Percentiles rank a stretch among this genome's conserved stretches.
Conservation (phyloP, 2,888 invertebrate species). For the Andrena camellia region DNA sequence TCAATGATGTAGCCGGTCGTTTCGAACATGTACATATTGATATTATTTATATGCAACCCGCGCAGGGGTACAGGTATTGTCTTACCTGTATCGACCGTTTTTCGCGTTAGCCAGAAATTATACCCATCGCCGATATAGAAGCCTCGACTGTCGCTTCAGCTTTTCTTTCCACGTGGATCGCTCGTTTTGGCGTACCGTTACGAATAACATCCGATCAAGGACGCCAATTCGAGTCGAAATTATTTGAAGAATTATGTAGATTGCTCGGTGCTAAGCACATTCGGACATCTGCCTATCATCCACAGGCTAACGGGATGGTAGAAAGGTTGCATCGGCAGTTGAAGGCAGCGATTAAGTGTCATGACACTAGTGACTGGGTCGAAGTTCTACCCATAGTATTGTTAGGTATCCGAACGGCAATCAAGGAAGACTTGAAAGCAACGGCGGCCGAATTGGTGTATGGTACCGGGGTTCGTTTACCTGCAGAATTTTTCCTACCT, state of each 20-base stretch:
- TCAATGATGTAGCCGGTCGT: neutral
- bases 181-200: constrained; percentile 56
- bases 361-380: no score
- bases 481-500: constrained; percentile 66
- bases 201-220: constrained; percentile 66
- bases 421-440: constrained; percentile 70
- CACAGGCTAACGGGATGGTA: no score
- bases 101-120: constrained; percentile 68
- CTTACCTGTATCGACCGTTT: constrained; percentile 78
- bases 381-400: constrained; percentile 67
- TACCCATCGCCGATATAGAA: constrained; percentile 32
- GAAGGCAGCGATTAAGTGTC: no score
- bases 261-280: no score
- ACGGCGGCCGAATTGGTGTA: constrained; percentile 69
- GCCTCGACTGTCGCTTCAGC: constrained; percentile 58
- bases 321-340: no score
- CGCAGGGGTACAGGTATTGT: constrained; percentile 68
- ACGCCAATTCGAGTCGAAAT: no score
- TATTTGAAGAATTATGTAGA: no score
- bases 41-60: neutral
- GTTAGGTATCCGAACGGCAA: constrained; percentile 67
- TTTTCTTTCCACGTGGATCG: constrained; percentile 46
- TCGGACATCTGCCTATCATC: no score
- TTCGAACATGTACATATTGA: constrained; percentile 19
- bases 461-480: constrained; percentile 65